phyloP scores from a whole-genome alignment of 2,797 vertebrate genomes.

The Gobionotothen gibberifrons region DNA sequence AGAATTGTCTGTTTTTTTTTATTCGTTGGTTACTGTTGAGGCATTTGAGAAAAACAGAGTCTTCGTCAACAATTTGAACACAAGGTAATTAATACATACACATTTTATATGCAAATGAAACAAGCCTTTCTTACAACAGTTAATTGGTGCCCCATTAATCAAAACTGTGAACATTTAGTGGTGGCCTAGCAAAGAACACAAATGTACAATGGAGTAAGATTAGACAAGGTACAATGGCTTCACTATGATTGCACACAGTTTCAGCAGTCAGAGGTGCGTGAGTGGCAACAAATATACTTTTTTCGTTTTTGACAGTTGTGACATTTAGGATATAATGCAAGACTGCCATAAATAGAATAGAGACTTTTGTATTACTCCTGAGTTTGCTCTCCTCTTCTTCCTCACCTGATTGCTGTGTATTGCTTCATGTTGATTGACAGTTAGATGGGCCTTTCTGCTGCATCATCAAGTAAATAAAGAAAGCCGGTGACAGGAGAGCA shows the following conservation, averaged over 20 bases:
- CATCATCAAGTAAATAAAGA: conserved; percentile 47
- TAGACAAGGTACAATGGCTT: conserved; percentile 3
- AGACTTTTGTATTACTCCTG: conserved; percentile 29
- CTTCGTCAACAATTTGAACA: no score
- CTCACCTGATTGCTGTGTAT: conserved; percentile 43
- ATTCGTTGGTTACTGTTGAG: no score
- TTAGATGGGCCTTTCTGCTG: conserved; percentile 50
- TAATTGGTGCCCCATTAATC: background rate
- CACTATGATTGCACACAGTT: conserved; percentile 17
- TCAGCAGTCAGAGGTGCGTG: conserved; percentile 13
- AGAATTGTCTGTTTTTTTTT: no score
- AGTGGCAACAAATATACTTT: conserved; percentile 28
- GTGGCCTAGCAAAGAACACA: conserved; percentile 6
- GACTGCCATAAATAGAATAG: conserved; percentile 41
- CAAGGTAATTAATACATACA: background rate
- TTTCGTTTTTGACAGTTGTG: conserved; percentile 38
- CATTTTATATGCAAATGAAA: background rate
- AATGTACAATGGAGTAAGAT: conserved; percentile 13
- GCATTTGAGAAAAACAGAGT: no score
- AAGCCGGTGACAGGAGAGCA: conserved; percentile 38
- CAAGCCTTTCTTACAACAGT: background rate
- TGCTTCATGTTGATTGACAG: conserved; percentile 58
- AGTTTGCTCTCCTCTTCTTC: conserved; percentile 24
- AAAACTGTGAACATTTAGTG: conserved; percentile 5
- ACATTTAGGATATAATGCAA: conserved; percentile 30